Conservation (phyloP, 1,140 invertebrate species). For the Panagrolaimus sp. region DNA sequence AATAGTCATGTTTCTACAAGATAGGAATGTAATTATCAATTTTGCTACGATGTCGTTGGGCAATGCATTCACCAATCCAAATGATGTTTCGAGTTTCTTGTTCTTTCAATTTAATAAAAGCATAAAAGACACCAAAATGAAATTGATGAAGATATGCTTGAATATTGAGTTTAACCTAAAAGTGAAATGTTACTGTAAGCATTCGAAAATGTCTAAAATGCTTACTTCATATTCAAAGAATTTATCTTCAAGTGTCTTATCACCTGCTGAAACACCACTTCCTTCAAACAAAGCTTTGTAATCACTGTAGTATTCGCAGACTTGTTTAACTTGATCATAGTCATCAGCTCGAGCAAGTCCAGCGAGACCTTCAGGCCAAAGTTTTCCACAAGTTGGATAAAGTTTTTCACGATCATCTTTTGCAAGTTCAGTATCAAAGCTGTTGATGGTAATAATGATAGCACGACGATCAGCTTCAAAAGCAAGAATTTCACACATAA, state of each 20-base stretch:
- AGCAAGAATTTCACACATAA: slow-evolving; percentile 98
- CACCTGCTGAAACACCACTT: slow-evolving; percentile 89
- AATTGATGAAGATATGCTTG: slow-evolving; percentile 98
- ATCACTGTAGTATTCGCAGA: slow-evolving; percentile 90
- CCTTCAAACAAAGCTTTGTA: slow-evolving; percentile 95
- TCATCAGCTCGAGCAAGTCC: slow-evolving; percentile 94
- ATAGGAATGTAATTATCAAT: slow-evolving; percentile 99
- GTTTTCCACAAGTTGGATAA: slow-evolving; percentile 91
- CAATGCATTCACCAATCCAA: slow-evolving; percentile 98
- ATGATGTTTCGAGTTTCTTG: slow-evolving; percentile 99
- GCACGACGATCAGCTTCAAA: slow-evolving; percentile 98
- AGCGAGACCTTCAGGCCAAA: slow-evolving; percentile 92
- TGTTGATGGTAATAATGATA: slow-evolving; percentile 99
- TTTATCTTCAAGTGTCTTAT: slow-evolving; percentile 98
- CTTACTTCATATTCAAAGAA: slow-evolving; percentile 98
- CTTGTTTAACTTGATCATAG: slow-evolving; percentile 96
- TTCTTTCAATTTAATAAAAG: slow-evolving; percentile 96
- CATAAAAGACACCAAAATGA: slow-evolving; percentile 98
- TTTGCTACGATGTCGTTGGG: slow-evolving; percentile 94
- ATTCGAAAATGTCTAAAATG: slow-evolving; percentile 10
- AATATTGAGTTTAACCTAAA: slow-evolving; percentile 63
- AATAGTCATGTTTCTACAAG: slow-evolving; percentile 29
- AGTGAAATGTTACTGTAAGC: slow-evolving; percentile 3
- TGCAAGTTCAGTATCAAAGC: slow-evolving; percentile 95
- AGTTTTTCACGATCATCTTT: slow-evolving; percentile 96